These are phyloP conservation scores for Hydrolagus colliei DNA, from an alignment of 2,797 vertebrate genomes.

Conservation along the genomic window DNA sequence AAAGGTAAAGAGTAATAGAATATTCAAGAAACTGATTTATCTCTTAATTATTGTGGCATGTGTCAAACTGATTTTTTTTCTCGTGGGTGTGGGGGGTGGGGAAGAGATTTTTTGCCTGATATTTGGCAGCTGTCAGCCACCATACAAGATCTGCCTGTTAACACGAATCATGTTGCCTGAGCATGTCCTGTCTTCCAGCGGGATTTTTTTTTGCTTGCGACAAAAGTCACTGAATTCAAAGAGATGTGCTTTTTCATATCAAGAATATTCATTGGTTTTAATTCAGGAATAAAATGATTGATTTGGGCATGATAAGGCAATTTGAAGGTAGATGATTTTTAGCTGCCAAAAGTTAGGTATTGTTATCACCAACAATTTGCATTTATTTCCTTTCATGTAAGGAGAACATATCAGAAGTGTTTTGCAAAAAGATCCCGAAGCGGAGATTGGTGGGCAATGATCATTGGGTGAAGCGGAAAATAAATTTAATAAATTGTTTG, in stretches of 20 bases:
- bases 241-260: neutral
- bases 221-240: neutral
- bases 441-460: too few species aligned
- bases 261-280: too few species aligned
- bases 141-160: neutral
- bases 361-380: too few species aligned
- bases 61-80: neutral
- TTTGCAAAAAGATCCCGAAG: too few species aligned
- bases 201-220: neutral
- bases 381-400: too few species aligned
- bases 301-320: too few species aligned
- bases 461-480: too few species aligned
- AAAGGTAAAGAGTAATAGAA: neutral
- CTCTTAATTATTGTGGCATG: neutral
- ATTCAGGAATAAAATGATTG: too few species aligned
- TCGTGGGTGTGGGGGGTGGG: neutral
- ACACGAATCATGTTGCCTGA: neutral
- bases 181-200: neutral
- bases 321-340: too few species aligned
- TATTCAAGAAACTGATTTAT: neutral
- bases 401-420: too few species aligned
- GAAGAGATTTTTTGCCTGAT: neutral
- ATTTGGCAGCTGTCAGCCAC: neutral
- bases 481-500: too few species aligned
- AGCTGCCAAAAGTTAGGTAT: too few species aligned